These are phyloP conservation scores for Caenorhabditis brenneri DNA, from an alignment of 1,140 invertebrate genomes.

Conservation along the genomic window DNA sequence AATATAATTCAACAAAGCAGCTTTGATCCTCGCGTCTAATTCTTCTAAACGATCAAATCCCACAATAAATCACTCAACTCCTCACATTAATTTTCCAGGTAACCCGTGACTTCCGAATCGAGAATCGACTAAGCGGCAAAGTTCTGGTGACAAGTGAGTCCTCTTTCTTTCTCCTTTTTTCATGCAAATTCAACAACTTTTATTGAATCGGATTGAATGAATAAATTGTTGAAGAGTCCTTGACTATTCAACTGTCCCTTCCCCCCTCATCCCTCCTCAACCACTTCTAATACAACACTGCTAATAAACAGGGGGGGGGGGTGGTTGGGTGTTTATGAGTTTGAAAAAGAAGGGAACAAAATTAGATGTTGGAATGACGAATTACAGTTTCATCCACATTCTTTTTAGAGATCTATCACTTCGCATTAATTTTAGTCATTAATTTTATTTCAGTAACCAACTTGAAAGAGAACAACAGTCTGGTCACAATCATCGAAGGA, in stretches of 20 bases:
- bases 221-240: constrained; percentile 33
- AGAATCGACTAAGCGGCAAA: constrained; percentile 69
- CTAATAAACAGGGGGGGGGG: background rate
- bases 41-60: too few relatives aligned
- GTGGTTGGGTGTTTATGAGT: too few relatives aligned
- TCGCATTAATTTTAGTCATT: too few relatives aligned
- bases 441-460: constrained; percentile 66
- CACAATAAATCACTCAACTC: too few relatives aligned
- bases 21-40: too few relatives aligned
- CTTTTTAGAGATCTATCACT: too few relatives aligned
- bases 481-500: constrained; percentile 71
- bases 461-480: constrained; percentile 71
- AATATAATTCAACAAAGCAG: too few relatives aligned
- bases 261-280: too few relatives aligned
- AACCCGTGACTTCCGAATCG: constrained; percentile 69
- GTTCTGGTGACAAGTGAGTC: constrained; percentile 65
- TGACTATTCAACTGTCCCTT: constrained; percentile 21
- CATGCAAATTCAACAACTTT: constrained; percentile 31
- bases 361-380: background rate
- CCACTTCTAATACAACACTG: background rate
- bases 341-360: background rate
- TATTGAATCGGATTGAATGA: constrained; percentile 1
- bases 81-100: constrained; percentile 62
- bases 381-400: background rate
- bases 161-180: constrained; percentile 26